These are phyloP conservation scores for Nebria salina DNA, from an alignment of 2,888 invertebrate species.

Conservation along the genomic window DNA sequence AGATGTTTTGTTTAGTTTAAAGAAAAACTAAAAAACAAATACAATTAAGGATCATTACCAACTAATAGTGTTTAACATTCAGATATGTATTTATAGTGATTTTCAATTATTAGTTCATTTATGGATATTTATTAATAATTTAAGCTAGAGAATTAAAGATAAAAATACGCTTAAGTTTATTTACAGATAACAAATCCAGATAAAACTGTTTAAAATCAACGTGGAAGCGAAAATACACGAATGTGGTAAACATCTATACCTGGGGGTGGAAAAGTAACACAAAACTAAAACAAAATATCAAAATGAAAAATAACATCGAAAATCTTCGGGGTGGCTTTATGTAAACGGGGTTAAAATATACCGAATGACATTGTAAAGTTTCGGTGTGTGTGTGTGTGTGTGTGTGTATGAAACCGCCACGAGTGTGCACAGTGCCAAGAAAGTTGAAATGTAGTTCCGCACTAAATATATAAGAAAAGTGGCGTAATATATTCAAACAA, in stretches of 20 bases:
- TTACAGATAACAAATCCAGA: background rate
- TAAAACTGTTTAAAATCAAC: background rate
- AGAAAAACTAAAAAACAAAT: background rate
- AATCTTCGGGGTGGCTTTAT: conserved; percentile 16
- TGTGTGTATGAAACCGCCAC: background rate
- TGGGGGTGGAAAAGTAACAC: background rate
- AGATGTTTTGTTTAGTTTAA: background rate
- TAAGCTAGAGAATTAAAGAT: background rate
- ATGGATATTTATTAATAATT: background rate
- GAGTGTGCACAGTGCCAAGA: conserved; percentile 31
- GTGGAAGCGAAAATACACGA: background rate
- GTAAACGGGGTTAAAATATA: conserved; percentile 31
- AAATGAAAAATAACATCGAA: background rate
- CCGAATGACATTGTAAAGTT: conserved; percentile 31
- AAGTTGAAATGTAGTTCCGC: conserved; percentile 39
- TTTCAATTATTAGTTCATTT: no score
- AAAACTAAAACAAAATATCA: background rate
- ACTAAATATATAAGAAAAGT: conserved; percentile 38
- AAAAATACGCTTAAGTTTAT: background rate
- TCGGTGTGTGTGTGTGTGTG: background rate
- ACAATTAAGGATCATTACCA: background rate
- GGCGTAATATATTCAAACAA: conserved; percentile 37
- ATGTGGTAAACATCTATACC: background rate
- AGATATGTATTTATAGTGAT: no score
- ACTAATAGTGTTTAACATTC: no score